Base-by-base conservation (phyloP, 2,888 invertebrate genomes). In the Oasisia sp. region DNA sequence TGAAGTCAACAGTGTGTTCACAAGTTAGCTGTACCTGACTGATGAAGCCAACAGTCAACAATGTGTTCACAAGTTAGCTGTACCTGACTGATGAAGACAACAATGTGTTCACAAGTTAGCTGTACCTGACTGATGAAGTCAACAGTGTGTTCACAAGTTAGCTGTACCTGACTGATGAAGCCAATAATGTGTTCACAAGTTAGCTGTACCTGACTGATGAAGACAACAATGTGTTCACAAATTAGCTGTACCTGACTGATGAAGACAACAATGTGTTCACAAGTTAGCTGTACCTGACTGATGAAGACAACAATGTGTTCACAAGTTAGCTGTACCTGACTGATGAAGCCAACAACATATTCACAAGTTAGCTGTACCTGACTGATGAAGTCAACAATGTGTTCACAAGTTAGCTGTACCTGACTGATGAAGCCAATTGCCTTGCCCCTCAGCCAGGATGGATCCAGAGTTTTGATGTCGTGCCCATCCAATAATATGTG, bases 11-110 rank as follows among this genome's bases (percentile, higher is more conserved):
- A 97, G 0, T 38, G 32, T 50, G 19, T 45, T 92, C 56, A 56
- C 56, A 56, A 74, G 74, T 27, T 97, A 96, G 0, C 27, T 14
- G 27, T 93, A 96, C 96, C 95, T 99, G 99, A 95, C 98, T 98
- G 93, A 99, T 99, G 93, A 98, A 97, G 0, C 99, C 99, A 32
- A 99, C 38, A 99, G 97, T 98, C 99, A 99, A 89, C 97, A 97
- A 0, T 38, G 32, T 50, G 19, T 45, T 92, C 56, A 56, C 56
- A 56, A 74, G 74, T 27, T 97, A 96, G 0, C 27, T 14, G 27
- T 93, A 96, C 96, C 95, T 99, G 99, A 95, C 98, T 98, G 93
- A 99, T 99, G 93, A 98, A 97, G 0, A 99, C 99, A 32, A 99
- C n/a, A n/a, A n/a, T n/a, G n/a, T n/a, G n/a, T n/a, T n/a, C n/a